Evolutionary conservation across 2,113 vertebrate species (phyloP), one percentile per base, ranked within the genome.

Genomic region (Rana temporaria): DNA sequence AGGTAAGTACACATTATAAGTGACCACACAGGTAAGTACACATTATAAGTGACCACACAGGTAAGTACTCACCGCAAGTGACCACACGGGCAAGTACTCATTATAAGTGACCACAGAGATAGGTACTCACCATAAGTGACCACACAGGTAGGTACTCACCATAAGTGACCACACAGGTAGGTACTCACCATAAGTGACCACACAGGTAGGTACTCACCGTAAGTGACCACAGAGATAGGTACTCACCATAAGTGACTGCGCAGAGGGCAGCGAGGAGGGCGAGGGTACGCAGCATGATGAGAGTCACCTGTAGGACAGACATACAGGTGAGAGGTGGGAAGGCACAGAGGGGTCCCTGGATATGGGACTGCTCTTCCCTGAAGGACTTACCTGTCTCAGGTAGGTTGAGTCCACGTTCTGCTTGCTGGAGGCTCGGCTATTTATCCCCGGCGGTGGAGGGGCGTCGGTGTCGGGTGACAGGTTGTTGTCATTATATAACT

Each of bases 241-340:
- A 57, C 72, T 85, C 8, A 85, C 85, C 85, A 42, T 81, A 57
- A 14, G 85, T 55, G 71, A 84, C 52, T n/a, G 38, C 60, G 16
- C 67, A 81, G 20, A 78, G 15, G 5, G 70, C 14, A 2, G 78
- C 42, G 11, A 85, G 55, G 12, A 66, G n/a, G 12, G 53, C 57
- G 18, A 67, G 5, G 2, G 18, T 0, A 34, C 15, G 57, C 24
- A 60, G 34, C 82, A 84, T 85, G 24, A 48, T 70, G 53, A 22
- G 32, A 11, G 9, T 57, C 12, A 68, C 64, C 64, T 56, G 20
- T 0, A 65, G 53, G 64, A 59, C 20, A 34, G 24, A 66, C 15
- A n/a, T 4, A 67, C 22, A 8, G 42, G 53, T 59, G 75, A n/a
- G 48, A 30, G 26, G 3, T 30, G 1, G 7, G 20, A 20, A 17